Evolutionary conservation across 2,888 invertebrate genomes (phyloP).

Genomic region (Drosophila siamana): DNA sequence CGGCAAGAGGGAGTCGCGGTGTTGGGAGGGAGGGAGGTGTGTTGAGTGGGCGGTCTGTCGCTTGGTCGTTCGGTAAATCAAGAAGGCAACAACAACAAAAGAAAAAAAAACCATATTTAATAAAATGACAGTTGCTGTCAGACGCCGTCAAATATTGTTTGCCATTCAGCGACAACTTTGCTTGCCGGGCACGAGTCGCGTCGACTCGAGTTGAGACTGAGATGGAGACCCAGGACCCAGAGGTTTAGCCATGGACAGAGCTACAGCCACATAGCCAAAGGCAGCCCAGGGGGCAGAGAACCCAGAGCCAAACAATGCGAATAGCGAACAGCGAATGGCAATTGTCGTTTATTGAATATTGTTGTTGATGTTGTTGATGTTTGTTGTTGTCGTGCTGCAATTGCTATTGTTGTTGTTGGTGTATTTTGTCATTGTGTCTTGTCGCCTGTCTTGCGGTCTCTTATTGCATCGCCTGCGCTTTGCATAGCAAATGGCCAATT

Average conservation of each 20-base stretch:
- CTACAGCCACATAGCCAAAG: neutral
- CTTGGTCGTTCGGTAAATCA: constrained; percentile 45
- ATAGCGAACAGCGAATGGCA: constrained; percentile 63
- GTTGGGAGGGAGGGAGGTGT: constrained; percentile 1
- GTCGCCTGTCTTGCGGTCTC: constrained; percentile 66
- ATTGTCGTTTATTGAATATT: constrained; percentile 77
- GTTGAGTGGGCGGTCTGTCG: constrained; percentile 38
- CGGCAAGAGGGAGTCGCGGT: constrained; percentile 16
- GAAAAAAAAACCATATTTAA: constrained; percentile 76
- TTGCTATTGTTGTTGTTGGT: constrained; percentile 46
- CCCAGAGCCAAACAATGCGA: constrained; percentile 32
- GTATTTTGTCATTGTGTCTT: constrained; percentile 82
- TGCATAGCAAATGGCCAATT: constrained; percentile 77
- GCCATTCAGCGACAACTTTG: constrained; percentile 62
- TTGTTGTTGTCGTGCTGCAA: constrained; percentile 42
- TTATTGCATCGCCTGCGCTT: constrained; percentile 62
- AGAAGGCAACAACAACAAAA: constrained; percentile 18
- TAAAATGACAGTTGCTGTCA: constrained; percentile 81
- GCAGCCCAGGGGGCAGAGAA: neutral
- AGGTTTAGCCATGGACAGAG: neutral
- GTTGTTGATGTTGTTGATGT: constrained; percentile 39
- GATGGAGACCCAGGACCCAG: constrained; percentile 3
- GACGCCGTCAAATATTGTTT: constrained; percentile 78
- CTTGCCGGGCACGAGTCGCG: constrained; percentile 71
- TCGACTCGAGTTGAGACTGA: neutral